Evolutionary conservation across 2,797 vertebrate genomes (phyloP), one percentile per base, ranked within the genome.

Genomic region (Gobio occitaniae): DNA sequence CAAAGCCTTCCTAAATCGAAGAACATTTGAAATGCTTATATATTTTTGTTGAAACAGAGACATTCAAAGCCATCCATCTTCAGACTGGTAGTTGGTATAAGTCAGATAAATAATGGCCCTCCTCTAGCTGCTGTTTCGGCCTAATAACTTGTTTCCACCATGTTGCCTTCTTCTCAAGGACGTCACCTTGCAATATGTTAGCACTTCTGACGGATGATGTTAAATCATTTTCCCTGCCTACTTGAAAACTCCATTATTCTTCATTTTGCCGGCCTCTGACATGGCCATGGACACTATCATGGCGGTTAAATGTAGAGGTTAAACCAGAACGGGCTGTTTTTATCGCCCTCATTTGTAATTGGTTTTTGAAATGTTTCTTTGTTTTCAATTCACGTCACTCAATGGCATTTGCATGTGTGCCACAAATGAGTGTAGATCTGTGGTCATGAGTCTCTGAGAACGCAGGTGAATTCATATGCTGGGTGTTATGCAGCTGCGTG

Each of bases 221-320:
- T 87, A 89, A 89, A 90, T 92, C 89, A 90, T 90, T 87, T 92
- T 90, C 86, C 87, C 88, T 48, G 32, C 78, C 81, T 74, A 44
- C 66, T 54, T 87, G 86, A 91, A 87, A 92, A 89, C 82, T 86
- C 59, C 84, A 93, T 94, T 94, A 89, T 77, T 93, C 91, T 92
- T 94, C 80, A 92, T 94, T 93, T 91, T 69, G 25, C 38, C 77
- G 47, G 11, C 48, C 19, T 87, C 48, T 91, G 86, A 88, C 84
- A 90, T 32, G 75, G 85, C 32, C 68, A 85, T 54, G 52, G 68
- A 86, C 32, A 38, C 61, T 80, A 85, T 74, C 84, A 89, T 86
- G 87, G 10, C 7, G 87, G 87, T 88, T 87, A 78, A 88, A 76
- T 61, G 69, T 32, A 47, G 25, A 56, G 2, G 61, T 79, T 36